Evolutionary conservation across 1,140 invertebrate species (phyloP).

Genomic region (Mylabris phalerata): DNA sequence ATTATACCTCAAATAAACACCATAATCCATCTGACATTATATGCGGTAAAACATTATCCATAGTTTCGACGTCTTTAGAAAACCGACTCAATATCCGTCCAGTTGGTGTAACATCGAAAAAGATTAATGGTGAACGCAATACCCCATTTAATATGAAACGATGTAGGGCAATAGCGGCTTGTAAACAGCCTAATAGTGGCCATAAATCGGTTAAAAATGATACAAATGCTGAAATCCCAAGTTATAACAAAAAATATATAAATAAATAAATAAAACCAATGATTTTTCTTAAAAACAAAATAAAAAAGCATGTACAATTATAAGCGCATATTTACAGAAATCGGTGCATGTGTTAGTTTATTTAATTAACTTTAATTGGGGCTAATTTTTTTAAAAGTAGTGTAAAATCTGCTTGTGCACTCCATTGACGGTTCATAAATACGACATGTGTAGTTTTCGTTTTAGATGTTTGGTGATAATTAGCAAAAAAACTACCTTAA

Average conservation of each 20-base stretch:
- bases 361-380: background rate
- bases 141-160: constrained; percentile 57
- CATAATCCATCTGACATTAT: constrained; percentile 65
- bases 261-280: background rate
- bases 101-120: constrained; percentile 83
- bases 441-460: too few species aligned
- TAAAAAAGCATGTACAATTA: too few species aligned
- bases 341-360: background rate
- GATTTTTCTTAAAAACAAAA: background rate
- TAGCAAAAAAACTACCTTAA: background rate
- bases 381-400: background rate
- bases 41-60: constrained; percentile 66
- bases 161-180: constrained; percentile 70
- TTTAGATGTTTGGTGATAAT: too few species aligned
- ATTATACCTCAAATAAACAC: constrained; percentile 75
- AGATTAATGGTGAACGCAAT: constrained; percentile 66
- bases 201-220: constrained; percentile 63
- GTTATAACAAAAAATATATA: background rate
- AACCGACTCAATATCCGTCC: constrained; percentile 83
- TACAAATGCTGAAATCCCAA: constrained; percentile 53
- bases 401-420: too few species aligned
- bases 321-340: too few species aligned
- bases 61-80: constrained; percentile 64
- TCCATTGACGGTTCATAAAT: too few species aligned
- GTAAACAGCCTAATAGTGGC: constrained; percentile 62